Evolutionary conservation across 2,797 vertebrate species (phyloP), one percentile per base, ranked within the genome.

Genomic region (Myotis vivesi): DNA sequence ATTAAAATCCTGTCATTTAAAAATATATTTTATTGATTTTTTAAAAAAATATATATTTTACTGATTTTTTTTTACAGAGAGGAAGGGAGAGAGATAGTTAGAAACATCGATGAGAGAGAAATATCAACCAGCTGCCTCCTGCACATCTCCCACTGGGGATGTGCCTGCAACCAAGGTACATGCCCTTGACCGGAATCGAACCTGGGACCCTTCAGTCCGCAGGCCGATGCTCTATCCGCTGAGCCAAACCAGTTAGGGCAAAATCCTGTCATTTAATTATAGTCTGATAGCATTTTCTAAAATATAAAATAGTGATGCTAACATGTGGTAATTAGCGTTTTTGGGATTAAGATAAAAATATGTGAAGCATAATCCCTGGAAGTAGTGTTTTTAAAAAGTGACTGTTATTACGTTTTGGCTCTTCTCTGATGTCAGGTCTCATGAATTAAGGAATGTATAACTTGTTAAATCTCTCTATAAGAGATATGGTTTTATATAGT

Each of bases 291-390:
- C 6, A 76, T 71, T 93, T 96, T 13, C 33, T 75, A 64, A 51
- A 57, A 59, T 91, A 41, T 64, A 30, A 91, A 91, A 82, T 72
- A 59, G 41, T 77, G 41, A 62, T 71, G 64, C 55, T 75, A 87
- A 87, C 25, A 28, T 92, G 6, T 64, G 13, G 95, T 85, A 30
- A 53, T 88, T 73, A n/a, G 49, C 80, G 17, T 80, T 95, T 55
- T 73, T 36, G 55, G 19, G 15, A 79, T 33, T 93, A 30, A 92
- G 38, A 75, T 90, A 72, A 62, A 69, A 76, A 76, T n/a, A 72
- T 28, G 0, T 38, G 55, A 93, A 80, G n/a, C 33, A 30, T 17
- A 79, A 44, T 93, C 22, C 23, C 23, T 86, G 73, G 30, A 77
- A 89, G 17, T 55, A 71, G 19, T 76, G 20, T 76, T n/a, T 93